Percentiles rank a stretch among this genome's conserved stretches.
Conservation (phyloP, 2,888 invertebrate genomes). For the Salticus scenicus region DNA sequence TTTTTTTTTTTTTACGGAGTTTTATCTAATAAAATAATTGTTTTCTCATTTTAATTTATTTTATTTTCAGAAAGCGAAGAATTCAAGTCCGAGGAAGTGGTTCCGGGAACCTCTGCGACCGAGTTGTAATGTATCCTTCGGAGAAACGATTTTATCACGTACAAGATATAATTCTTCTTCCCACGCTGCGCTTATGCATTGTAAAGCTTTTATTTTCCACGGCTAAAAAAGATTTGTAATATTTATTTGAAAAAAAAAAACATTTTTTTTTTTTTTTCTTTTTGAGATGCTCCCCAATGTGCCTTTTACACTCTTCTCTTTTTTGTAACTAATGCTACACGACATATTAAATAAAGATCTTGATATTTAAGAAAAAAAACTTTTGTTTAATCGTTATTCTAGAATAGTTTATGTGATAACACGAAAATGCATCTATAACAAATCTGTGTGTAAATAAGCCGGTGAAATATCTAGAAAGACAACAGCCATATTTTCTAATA, state of each 20-base stretch:
- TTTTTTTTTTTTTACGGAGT: no score
- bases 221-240: constrained; percentile 28
- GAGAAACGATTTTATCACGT: not conserved
- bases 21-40: no score
- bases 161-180: constrained; percentile 16
- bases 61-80: no score
- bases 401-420: no score
- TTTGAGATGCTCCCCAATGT: not conserved
- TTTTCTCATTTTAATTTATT: no score
- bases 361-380: no score
- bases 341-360: constrained; percentile 47
- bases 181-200: constrained; percentile 23
- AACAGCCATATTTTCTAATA: no score
- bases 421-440: no score
- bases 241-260: constrained; percentile 16
- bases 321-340: constrained; percentile 60
- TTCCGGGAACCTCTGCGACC: not conserved
- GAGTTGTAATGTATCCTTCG: constrained; percentile 49
- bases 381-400: no score
- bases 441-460: no score
- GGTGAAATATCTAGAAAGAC: no score
- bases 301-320: constrained; percentile 30
- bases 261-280: no score
- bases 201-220: constrained; percentile 27
- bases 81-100: not conserved